phyloP scores from a whole-genome alignment of 2,797 vertebrate genomes.

The Catostomus latipinnis region DNA sequence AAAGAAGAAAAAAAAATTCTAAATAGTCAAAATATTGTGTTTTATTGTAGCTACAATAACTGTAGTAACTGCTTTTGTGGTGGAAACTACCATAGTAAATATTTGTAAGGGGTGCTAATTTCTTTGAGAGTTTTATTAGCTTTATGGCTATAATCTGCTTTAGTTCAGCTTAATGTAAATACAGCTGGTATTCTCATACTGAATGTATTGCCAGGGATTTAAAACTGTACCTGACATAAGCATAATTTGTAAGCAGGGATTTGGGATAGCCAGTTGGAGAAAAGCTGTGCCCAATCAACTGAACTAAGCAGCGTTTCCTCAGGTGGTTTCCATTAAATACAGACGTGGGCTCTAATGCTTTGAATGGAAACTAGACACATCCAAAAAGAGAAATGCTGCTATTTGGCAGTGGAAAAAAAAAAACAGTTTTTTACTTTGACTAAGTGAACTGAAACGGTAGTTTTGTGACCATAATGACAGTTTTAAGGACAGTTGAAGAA shows the following conservation, averaged over 20 bases:
- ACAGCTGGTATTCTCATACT: slow-evolving; percentile 26
- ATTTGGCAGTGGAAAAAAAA: background rate
- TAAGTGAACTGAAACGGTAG: background rate
- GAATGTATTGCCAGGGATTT: slow-evolving; percentile 43
- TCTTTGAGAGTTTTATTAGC: slow-evolving; percentile 33
- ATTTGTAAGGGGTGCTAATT: slow-evolving; percentile 2
- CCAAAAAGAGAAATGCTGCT: slow-evolving; percentile 6
- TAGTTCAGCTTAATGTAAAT: slow-evolving; percentile 18
- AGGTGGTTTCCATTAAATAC: background rate
- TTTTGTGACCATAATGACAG: background rate
- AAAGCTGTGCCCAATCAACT: background rate
- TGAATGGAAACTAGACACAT: background rate
- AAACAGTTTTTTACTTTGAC: background rate
- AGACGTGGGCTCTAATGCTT: background rate
- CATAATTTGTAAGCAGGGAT: slow-evolving; percentile 10
- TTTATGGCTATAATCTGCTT: slow-evolving; percentile 36
- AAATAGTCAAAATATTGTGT: too few relatives aligned
- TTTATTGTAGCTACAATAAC: too few relatives aligned
- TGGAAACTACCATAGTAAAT: background rate
- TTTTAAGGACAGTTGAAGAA: slow-evolving; percentile 26
- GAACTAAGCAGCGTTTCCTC: slow-evolving; percentile 5
- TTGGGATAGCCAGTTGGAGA: slow-evolving; percentile 24
- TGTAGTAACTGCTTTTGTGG: too few relatives aligned
- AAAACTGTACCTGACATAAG: slow-evolving; percentile 25
- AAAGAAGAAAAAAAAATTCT: too few relatives aligned